Conservation (phyloP, 2,888 invertebrate genomes). For the Phanerotoma sp. region DNA sequence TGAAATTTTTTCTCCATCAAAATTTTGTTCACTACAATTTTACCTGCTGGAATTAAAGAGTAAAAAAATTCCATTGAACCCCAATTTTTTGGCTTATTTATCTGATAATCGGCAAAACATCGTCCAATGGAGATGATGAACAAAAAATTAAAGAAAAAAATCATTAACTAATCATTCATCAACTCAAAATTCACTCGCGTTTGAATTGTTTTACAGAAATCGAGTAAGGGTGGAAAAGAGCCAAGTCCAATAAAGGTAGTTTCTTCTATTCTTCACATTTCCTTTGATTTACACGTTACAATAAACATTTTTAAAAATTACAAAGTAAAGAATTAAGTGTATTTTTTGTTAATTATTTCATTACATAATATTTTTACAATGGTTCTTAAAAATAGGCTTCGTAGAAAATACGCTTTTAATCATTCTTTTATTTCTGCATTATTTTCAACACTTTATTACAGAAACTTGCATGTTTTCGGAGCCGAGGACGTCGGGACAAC, state of each 20-base stretch:
- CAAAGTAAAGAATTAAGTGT: no score
- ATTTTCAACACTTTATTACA: constrained; percentile 47
- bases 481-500: constrained; percentile 43
- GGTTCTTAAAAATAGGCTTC: no score
- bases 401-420: neutral
- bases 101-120: no score
- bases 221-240: constrained; percentile 75
- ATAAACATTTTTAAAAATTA: no score
- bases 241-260: constrained; percentile 72
- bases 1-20: no score
- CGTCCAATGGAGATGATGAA: neutral
- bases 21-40: no score
- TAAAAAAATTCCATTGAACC: no score
- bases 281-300: no score
- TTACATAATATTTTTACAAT: neutral
- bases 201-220: constrained; percentile 68
- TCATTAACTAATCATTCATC: neutral
- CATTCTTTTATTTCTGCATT: constrained; percentile 3
- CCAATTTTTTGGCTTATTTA: no score
- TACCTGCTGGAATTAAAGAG: no score
- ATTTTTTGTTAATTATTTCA: no score
- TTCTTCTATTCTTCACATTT: no score
- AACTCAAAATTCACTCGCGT: constrained; percentile 31
- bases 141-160: neutral
- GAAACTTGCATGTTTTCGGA: constrained; percentile 50